Evolutionary conservation across 2,888 invertebrate species (phyloP).

Genomic region (Asteroscopus sphinx): DNA sequence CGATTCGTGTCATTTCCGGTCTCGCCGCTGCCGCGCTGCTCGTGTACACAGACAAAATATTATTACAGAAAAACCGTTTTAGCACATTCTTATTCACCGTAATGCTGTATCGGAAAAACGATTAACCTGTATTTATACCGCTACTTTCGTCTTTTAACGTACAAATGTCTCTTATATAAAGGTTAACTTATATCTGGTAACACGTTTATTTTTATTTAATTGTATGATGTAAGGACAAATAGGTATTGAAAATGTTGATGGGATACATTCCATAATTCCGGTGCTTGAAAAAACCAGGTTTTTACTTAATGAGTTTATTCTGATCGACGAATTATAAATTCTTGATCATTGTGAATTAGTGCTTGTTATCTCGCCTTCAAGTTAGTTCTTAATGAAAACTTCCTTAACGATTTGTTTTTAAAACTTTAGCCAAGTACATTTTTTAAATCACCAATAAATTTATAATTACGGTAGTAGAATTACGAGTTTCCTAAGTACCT

Average conservation of each 20-base stretch:
- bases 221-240: background rate
- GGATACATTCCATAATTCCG: background rate
- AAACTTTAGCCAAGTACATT: background rate
- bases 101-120: conserved; percentile 38
- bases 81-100: conserved; percentile 40
- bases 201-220: conserved; percentile 31
- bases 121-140: conserved; percentile 45
- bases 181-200: background rate
- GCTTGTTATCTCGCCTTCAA: background rate
- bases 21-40: conserved; percentile 13
- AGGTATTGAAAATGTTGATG: background rate
- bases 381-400: background rate
- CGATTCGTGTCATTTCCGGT: conserved; percentile 51
- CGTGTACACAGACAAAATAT: conserved; percentile 46
- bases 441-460: background rate
- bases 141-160: conserved; percentile 25
- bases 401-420: background rate
- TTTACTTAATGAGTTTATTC: background rate
- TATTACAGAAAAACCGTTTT: conserved; percentile 45
- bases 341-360: background rate
- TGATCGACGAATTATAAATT: background rate
- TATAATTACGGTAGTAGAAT: too few relatives aligned
- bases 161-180: conserved; percentile 14
- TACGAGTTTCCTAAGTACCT: background rate
- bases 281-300: conserved; percentile 1